Conservation (phyloP, 2,113 vertebrate genomes). For the Eulemur rufifrons region DNA sequence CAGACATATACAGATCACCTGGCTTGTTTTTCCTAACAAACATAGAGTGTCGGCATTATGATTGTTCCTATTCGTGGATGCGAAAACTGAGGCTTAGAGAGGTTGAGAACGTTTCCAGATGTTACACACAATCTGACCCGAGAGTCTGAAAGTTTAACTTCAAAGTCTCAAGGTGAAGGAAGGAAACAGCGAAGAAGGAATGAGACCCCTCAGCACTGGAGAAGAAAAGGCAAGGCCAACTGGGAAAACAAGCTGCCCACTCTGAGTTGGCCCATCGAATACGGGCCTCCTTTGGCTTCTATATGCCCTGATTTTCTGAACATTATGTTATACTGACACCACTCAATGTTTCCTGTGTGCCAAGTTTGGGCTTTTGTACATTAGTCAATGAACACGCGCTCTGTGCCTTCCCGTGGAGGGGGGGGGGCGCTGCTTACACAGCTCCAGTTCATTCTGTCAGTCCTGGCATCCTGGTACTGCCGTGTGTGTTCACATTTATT, state of each 20-base stretch:
- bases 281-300: neutral
- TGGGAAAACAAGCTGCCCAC: neutral
- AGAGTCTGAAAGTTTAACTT: neutral
- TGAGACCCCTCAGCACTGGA: neutral
- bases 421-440: too few relatives aligned
- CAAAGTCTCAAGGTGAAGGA: neutral
- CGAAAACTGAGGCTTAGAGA: neutral
- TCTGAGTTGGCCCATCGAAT: neutral
- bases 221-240: neutral
- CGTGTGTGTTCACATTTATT: neutral
- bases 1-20: neutral
- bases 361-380: neutral
- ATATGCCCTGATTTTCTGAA: neutral
- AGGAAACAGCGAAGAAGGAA: neutral
- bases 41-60: too few relatives aligned
- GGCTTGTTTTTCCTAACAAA: neutral
- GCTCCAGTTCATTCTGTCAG: neutral
- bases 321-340: too few relatives aligned
- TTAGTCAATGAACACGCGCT: accelerated
- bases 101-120: neutral
- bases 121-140: neutral
- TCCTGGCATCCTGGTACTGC: neutral
- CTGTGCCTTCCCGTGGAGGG: neutral
- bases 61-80: neutral
- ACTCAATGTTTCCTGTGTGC: accelerated